Evolutionary conservation across 1,140 invertebrate genomes (phyloP), one percentile per base, ranked within the genome.

Genomic region (Caenorhabditis inopinata): DNA sequence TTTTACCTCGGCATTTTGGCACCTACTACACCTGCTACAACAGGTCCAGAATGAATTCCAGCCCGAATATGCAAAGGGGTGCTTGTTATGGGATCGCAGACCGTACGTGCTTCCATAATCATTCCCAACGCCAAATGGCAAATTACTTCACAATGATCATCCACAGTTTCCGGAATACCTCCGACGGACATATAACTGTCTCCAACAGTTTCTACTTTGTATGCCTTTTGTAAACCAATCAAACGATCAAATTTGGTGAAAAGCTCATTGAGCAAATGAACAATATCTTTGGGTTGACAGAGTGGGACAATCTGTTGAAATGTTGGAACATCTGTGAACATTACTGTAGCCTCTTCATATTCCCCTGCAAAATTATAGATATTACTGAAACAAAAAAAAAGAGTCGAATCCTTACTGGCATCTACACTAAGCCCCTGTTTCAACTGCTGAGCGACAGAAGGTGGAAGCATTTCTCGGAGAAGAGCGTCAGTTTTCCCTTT

Each of bases 181-280:
- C 95, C 97, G 5, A 98, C 95, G 1, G 96, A 95, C 96, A 99
- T 98, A 89, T 98, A 99, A 89, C 97, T 98, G 90, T 98, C 96
- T 84, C 96, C 96, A 23, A 98, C 94, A n/a, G 96, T 99, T 91
- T 99, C 96, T 46, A 99, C 96, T 96, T 98, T 89, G 74, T 16
- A 86, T 47, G 78, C 82, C 79, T 84, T 82, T 23, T 88, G 86
- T n/a, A 86, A 29, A n/a, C 76, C 84, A 25, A 87, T 85, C 21
- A 87, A 81, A 14, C 85, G 68, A 89, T 99, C 96, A 88, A 97
- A 97, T 83, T 93, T 94, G 7, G 95, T 97, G 90, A 97, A 98
- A 6, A 98, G 91, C 89, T 97, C 95, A 89, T 98, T 98, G 5
- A 98, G 92, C 1, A 98, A 91, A 88, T 96, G 94, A 0, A 98